Conservation (phyloP, 2,888 invertebrate species). For the Drosophila melanosoma region DNA sequence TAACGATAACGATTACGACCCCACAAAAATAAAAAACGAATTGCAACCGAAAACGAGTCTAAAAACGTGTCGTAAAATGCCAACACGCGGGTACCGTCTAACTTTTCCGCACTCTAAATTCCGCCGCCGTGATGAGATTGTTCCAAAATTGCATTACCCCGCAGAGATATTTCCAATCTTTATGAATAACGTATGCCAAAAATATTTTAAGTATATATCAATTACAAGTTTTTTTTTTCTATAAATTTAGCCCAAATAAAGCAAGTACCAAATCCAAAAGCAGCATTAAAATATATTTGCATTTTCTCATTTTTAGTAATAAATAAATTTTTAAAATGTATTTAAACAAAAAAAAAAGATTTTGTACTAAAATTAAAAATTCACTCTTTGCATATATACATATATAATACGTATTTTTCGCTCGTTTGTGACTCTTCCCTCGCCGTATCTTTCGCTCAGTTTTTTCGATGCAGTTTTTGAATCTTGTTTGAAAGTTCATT, state of each 20-base stretch:
- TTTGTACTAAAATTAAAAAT: slow-evolving; percentile 46
- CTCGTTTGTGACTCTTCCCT: slow-evolving; percentile 78
- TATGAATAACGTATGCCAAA: slow-evolving; percentile 68
- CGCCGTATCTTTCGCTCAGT: slow-evolving; percentile 79
- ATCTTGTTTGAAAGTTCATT: slow-evolving; percentile 67
- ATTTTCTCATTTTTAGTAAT: slow-evolving; percentile 71
- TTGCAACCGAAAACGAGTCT: slow-evolving; percentile 53
- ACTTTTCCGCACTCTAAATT: slow-evolving; percentile 61
- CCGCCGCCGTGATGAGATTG: slow-evolving; percentile 73
- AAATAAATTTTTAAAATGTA: slow-evolving; percentile 52
- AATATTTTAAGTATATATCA: slow-evolving; percentile 69
- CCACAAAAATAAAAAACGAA: slow-evolving; percentile 45
- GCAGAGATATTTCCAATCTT: slow-evolving; percentile 55
- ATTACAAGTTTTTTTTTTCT: slow-evolving; percentile 43
- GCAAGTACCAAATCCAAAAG: slow-evolving; percentile 54
- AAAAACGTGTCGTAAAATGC: slow-evolving; percentile 42
- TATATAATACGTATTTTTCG: slow-evolving; percentile 69
- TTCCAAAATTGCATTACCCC: slow-evolving; percentile 69
- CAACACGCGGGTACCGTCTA: slow-evolving; percentile 51
- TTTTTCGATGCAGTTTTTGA: slow-evolving; percentile 71
- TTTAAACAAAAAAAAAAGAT: slow-evolving; percentile 32
- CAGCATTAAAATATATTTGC: slow-evolving; percentile 70
- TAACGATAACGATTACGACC: slow-evolving; percentile 40
- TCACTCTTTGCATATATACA: slow-evolving; percentile 61
- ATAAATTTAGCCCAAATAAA: slow-evolving; percentile 61